Conservation (phyloP, 2,113 vertebrate genomes). For the Neotoma lepida region DNA sequence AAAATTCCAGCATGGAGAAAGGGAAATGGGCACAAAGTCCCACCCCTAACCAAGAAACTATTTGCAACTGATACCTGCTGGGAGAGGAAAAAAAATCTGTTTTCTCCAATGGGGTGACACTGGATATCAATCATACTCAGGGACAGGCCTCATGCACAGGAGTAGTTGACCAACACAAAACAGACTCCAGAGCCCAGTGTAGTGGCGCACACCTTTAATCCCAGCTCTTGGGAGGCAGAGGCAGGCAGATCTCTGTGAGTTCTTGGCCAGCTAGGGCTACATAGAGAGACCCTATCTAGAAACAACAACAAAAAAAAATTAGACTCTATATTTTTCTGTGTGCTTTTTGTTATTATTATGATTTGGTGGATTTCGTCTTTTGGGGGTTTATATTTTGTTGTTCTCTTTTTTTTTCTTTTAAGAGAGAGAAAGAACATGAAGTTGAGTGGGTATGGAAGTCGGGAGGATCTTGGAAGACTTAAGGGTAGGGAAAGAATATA, state of each 20-base stretch:
- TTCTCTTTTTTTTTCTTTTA: not conserved
- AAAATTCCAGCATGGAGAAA: not conserved
- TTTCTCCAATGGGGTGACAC: not conserved
- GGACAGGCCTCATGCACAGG: not conserved
- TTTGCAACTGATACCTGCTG: not conserved
- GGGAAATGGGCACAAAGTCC: not conserved
- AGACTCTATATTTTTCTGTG: not conserved
- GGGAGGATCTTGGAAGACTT: not conserved
- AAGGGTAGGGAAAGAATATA: too few relatives aligned
- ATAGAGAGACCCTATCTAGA: not conserved
- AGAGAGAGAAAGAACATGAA: not conserved
- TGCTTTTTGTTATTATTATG: not conserved
- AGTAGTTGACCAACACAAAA: not conserved
- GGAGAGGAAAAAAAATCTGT: not conserved
- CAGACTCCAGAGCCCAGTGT: not conserved
- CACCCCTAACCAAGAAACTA: not conserved
- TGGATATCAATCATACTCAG: not conserved
- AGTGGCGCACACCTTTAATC: too few relatives aligned
- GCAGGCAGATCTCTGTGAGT: not conserved
- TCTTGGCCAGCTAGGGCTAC: too few relatives aligned
- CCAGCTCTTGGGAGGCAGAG: not conserved
- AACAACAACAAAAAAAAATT: not conserved
- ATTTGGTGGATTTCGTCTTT: not conserved
- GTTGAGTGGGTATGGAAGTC: not conserved
- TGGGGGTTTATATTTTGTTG: not conserved